Evolutionary conservation across 2,888 invertebrate genomes (phyloP).

Genomic region (Anaspis maculata): DNA sequence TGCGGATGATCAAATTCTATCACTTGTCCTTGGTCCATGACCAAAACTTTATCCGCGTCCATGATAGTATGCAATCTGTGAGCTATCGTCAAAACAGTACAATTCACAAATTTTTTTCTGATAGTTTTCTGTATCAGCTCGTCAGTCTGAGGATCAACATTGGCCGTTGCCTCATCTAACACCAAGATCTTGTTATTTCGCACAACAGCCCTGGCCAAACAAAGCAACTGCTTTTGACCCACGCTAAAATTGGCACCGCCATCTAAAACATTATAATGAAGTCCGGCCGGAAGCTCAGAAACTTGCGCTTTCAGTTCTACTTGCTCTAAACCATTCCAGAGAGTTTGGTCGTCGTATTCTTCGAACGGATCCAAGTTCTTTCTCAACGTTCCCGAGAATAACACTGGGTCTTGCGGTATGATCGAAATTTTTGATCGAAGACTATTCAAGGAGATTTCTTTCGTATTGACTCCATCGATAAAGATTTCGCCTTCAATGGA

Average conservation of each 20-base stretch:
- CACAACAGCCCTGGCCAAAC: constrained; percentile 52
- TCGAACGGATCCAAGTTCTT: too few species aligned
- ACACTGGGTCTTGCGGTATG: constrained; percentile 77
- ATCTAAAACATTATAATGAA: constrained; percentile 44
- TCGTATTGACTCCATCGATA: constrained; percentile 71
- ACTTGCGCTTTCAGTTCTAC: constrained; percentile 59
- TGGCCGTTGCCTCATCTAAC: too few species aligned
- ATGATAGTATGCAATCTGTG: constrained; percentile 76
- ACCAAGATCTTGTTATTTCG: constrained; percentile 37
- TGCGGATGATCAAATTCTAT: constrained; percentile 70
- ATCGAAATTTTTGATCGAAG: constrained; percentile 72
- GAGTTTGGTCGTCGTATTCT: constrained; percentile 63
- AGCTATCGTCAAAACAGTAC: constrained; percentile 74
- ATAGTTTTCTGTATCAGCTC: constrained; percentile 72
- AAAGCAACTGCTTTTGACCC: constrained; percentile 55
- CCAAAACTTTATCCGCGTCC: constrained; percentile 72
- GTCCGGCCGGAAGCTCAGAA: constrained; percentile 43
- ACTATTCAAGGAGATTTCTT: constrained; percentile 60
- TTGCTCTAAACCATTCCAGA: constrained; percentile 79
- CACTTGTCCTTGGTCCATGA: constrained; percentile 66
- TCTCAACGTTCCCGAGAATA: constrained; percentile 79
- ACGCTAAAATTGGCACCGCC: constrained; percentile 44
- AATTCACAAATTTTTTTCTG: constrained; percentile 59
- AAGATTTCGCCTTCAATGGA: constrained; percentile 66
- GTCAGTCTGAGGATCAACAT: constrained; percentile 70